Percentiles rank a stretch among this genome's conserved stretches.
Conservation (phyloP, 2,888 invertebrate genomes). For the Agonopterix subpropinquella region DNA sequence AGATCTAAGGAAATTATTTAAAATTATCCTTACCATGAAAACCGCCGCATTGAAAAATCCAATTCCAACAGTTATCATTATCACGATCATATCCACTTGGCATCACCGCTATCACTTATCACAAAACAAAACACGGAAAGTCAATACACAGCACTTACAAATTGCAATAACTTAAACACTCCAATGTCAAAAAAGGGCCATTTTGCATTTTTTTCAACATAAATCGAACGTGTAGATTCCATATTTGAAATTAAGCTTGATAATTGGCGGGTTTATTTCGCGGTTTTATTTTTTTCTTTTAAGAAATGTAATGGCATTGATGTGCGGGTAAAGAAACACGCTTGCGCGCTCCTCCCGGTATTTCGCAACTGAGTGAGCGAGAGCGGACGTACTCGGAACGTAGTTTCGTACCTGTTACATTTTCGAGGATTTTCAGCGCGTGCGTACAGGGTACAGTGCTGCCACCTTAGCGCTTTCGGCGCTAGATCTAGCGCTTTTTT, state of each 20-base stretch:
- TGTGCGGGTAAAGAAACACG: slow-evolving; percentile 37
- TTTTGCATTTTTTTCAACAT: slow-evolving; percentile 19
- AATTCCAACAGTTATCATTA: slow-evolving; percentile 63
- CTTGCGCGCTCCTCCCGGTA: slow-evolving; percentile 45
- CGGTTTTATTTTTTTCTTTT: slow-evolving; percentile 32
- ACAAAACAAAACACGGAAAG: slow-evolving; percentile 61
- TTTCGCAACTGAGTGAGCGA: slow-evolving; percentile 52
- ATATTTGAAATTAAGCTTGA: slow-evolving; percentile 22
- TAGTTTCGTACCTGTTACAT: slow-evolving; percentile 43
- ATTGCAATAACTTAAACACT: slow-evolving; percentile 27
- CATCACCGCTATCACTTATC: slow-evolving; percentile 58
- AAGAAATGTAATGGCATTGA: slow-evolving; percentile 19
- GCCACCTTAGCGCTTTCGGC: too few species aligned
- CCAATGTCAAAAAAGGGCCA: slow-evolving; percentile 17
- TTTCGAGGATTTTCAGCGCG: slow-evolving; percentile 37
- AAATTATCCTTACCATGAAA: slow-evolving; percentile 45
- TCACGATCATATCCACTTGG: slow-evolving; percentile 62
- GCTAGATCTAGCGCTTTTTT: too few species aligned
- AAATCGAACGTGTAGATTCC: slow-evolving; percentile 19
- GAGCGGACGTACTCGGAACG: slow-evolving; percentile 13
- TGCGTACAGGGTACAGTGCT: slow-evolving; percentile 35
- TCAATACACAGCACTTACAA: slow-evolving; percentile 48
- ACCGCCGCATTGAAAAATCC: slow-evolving; percentile 59
- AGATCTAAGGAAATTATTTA: not conserved
- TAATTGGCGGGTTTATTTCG: slow-evolving; percentile 29